These are phyloP conservation scores for Oedothorax gibbosus DNA, from an alignment of 1,140 invertebrate genomes.

Conservation along the genomic window DNA sequence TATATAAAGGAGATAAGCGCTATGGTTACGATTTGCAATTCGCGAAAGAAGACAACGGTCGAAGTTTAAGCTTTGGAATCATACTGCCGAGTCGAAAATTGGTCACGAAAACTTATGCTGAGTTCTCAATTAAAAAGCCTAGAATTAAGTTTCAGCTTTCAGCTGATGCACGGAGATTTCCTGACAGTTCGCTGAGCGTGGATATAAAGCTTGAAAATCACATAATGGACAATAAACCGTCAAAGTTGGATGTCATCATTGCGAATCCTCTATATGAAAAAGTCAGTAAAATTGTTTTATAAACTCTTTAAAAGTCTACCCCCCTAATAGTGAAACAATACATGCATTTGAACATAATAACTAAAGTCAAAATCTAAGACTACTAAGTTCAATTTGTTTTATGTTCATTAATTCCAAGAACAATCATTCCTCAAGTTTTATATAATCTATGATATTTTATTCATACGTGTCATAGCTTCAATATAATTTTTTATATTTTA, in stretches of 20 bases:
- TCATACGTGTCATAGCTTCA: too few relatives aligned
- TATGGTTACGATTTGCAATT: conserved; percentile 53
- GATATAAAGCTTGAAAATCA: conserved; percentile 48
- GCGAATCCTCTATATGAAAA: conserved; percentile 44
- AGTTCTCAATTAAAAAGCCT: conserved; percentile 30
- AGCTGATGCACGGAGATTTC: conserved; percentile 30
- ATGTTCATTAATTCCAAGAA: too few relatives aligned
- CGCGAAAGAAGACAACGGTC: conserved; percentile 32
- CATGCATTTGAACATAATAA: too few relatives aligned
- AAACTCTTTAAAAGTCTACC: neutral
- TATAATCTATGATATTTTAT: too few relatives aligned
- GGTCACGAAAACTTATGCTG: conserved; percentile 13
- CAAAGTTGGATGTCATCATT: conserved; percentile 31
- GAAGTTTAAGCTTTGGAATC: conserved; percentile 29
- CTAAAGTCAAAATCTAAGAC: too few relatives aligned
- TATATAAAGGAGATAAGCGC: conserved; percentile 36
- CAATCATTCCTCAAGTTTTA: too few relatives aligned
- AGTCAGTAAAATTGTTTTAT: conserved; percentile 4
- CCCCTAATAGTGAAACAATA: too few relatives aligned
- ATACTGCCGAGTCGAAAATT: conserved; percentile 50
- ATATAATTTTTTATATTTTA: conserved; percentile 6
- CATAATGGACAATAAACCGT: conserved; percentile 28
- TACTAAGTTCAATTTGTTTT: too few relatives aligned
- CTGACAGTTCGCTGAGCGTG: conserved; percentile 23
- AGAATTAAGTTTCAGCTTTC: conserved; percentile 33